Percentiles rank a stretch among this genome's conserved stretches.
Evolutionary conservation across 1,140 invertebrate species (phyloP).

Genomic region (Venustaconcha ellipsiformis): DNA sequence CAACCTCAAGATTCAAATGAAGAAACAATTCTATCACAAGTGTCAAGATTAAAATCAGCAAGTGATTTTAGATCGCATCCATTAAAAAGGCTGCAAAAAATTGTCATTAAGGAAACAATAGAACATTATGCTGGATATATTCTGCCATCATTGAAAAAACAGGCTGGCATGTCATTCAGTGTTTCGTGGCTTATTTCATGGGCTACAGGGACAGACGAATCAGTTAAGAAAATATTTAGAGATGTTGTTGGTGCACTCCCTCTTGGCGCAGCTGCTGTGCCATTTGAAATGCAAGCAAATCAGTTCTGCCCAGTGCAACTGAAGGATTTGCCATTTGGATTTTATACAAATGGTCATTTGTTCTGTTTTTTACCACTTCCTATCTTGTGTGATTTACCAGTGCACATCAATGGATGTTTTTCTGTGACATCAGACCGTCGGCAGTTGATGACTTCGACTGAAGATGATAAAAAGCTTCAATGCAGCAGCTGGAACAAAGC

Average conservation of each 20-base stretch:
- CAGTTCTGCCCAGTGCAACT: background rate
- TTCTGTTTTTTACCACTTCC: conserved; percentile 55
- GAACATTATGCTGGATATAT: background rate
- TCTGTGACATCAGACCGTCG: conserved; percentile 41
- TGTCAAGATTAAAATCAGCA: background rate
- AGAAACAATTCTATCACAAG: background rate
- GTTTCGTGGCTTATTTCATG: conserved; percentile 15
- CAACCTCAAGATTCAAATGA: background rate
- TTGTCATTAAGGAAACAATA: background rate
- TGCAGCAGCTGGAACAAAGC: conserved; percentile 8
- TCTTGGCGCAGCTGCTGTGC: conserved; percentile 17
- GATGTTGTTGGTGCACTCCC: conserved; percentile 8
- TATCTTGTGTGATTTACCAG: conserved; percentile 40
- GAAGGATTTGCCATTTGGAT: conserved; percentile 1
- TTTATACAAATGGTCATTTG: conserved; percentile 21
- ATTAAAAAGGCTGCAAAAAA: background rate
- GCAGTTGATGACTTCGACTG: conserved; percentile 23
- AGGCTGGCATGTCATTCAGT: background rate
- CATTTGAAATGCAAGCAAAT: background rate
- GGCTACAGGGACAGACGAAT: conserved; percentile 1
- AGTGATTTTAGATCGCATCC: background rate
- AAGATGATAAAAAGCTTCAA: conserved; percentile 36
- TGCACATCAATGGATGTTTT: conserved; percentile 55
- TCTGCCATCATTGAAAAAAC: background rate
- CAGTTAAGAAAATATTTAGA: background rate